A percentile compares a stretch with the other conserved stretches of the same genome.
Conservation (phyloP, 2,113 vertebrate species). For the Fregata magnificens region DNA sequence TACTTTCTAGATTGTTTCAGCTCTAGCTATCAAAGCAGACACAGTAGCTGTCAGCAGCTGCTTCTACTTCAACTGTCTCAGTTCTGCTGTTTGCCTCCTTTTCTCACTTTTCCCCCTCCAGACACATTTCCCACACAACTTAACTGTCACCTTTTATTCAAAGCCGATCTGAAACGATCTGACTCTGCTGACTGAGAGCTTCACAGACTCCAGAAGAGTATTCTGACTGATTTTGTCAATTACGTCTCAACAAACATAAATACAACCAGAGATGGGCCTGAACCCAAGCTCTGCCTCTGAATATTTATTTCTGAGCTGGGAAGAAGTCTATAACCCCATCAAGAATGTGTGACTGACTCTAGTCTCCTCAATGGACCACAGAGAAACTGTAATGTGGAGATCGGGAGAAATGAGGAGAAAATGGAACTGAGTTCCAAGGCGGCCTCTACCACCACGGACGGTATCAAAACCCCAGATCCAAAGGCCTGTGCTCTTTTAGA, state of each 20-base stretch:
- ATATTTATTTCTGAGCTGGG: background rate
- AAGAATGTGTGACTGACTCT: background rate
- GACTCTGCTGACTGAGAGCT: background rate
- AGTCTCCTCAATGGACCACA: background rate
- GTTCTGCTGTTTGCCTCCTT: background rate
- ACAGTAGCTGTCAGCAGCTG: background rate
- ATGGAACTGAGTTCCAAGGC: background rate
- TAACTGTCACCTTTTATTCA: background rate
- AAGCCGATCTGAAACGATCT: background rate
- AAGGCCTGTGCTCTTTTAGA: background rate
- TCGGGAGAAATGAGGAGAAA: background rate
- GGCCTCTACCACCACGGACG: background rate
- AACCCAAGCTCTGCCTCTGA: background rate
- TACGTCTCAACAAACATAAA: background rate
- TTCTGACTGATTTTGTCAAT: background rate
- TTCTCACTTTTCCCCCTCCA: background rate
- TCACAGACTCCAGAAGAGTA: background rate
- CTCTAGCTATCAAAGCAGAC: background rate
- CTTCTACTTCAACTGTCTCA: background rate
- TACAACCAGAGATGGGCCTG: background rate
- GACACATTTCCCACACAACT: background rate
- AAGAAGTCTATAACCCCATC: background rate
- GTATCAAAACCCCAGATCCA: background rate
- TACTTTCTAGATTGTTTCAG: background rate
- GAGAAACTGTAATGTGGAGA: background rate